phyloP scores from a whole-genome alignment of 2,797 vertebrate species.

The Oreochromis mossambicus region DNA sequence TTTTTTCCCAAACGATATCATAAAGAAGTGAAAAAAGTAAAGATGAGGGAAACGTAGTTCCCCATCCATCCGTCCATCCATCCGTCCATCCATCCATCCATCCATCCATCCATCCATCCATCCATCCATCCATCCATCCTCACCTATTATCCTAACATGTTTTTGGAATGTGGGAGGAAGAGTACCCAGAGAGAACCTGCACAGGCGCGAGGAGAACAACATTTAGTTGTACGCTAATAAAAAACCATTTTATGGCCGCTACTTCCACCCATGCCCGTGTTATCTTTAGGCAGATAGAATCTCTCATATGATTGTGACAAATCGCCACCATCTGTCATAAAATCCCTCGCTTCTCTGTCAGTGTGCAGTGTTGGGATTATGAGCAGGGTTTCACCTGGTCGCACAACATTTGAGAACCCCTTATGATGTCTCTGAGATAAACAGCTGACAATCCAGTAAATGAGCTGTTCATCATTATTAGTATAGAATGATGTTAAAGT shows the following conservation, averaged over 20 bases:
- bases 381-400: neutral
- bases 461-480: neutral
- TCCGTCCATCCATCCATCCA: fast-evolving
- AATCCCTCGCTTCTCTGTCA: neutral
- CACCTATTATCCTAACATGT: neutral
- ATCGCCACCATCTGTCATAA: neutral
- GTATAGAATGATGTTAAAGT: neutral
- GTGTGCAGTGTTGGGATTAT: neutral
- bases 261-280: neutral
- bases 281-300: neutral
- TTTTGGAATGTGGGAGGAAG: neutral
- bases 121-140: fast-evolving
- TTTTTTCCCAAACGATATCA: neutral
- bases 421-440: neutral
- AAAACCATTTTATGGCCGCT: fast-evolving
- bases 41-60: fast-evolving
- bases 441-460: neutral
- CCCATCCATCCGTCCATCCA: fast-evolving
- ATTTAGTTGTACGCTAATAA: neutral
- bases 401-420: neutral
- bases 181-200: neutral
- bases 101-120: fast-evolving
- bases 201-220: fast-evolving
- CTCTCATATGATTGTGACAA: fast-evolving
- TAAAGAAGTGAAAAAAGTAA: neutral